Percentiles rank a stretch among this genome's conserved stretches.
phyloP scores from a whole-genome alignment of 1,140 invertebrate species.

The Phortica variegata region DNA sequence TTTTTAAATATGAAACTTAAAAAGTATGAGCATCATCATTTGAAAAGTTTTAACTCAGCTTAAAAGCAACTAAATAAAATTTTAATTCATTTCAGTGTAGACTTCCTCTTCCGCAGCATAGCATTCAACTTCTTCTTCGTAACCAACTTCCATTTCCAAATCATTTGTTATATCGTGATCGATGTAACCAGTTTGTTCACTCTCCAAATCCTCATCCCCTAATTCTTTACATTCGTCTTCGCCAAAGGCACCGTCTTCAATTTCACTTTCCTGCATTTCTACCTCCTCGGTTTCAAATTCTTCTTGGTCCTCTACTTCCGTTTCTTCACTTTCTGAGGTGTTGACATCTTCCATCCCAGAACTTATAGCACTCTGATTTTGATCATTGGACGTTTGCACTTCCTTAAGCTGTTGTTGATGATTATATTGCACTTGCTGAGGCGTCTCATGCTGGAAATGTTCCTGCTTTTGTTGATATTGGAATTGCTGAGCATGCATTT shows the following conservation, averaged over 20 bases:
- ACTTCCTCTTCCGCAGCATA: slow-evolving; percentile 45
- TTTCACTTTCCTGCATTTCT: slow-evolving; percentile 21
- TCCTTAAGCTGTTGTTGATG: slow-evolving; percentile 3
- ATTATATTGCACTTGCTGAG: neutral
- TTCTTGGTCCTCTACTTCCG: slow-evolving; percentile 19
- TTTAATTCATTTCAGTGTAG: slow-evolving; percentile 22
- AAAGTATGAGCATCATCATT: too few species aligned
- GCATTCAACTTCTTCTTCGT: slow-evolving; percentile 39
- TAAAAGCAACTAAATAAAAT: neutral
- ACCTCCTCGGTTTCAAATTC: slow-evolving; percentile 16
- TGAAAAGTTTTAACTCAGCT: too few species aligned
- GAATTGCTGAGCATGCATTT: slow-evolving; percentile 39
- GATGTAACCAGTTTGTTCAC: slow-evolving; percentile 22
- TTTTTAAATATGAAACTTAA: too few species aligned
- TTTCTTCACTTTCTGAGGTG: slow-evolving; percentile 38
- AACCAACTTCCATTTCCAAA: slow-evolving; percentile 45
- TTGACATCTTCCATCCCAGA: slow-evolving; percentile 4
- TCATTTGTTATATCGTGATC: slow-evolving; percentile 32
- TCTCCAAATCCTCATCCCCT: neutral
- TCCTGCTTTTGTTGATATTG: slow-evolving; percentile 8
- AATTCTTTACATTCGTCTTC: slow-evolving; percentile 1
- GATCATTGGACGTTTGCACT: too few species aligned
- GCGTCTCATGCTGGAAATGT: slow-evolving; percentile 9
- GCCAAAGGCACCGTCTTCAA: slow-evolving; percentile 10
- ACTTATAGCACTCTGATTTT: too few species aligned